phyloP scores from a whole-genome alignment of 2,888 invertebrate genomes.

The Leptopilina syphax region DNA sequence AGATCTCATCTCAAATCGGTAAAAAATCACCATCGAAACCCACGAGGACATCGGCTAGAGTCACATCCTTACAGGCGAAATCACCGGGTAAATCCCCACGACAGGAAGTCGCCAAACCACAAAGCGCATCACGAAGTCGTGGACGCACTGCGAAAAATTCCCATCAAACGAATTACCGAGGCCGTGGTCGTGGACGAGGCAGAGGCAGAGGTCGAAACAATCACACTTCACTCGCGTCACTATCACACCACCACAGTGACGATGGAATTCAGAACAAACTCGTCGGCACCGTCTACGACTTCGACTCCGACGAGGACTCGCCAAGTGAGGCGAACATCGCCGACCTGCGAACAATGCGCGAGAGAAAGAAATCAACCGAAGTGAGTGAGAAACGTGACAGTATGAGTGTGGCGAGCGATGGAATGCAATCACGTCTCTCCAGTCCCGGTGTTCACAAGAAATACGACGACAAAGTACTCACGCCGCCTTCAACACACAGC shows the following conservation, averaged over 20 bases:
- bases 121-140: constrained; percentile 75
- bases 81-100: constrained; percentile 83
- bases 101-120: constrained; percentile 65
- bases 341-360: constrained; percentile 88
- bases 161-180: constrained; percentile 67
- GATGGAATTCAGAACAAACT: constrained; percentile 89
- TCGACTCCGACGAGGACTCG: constrained; percentile 90
- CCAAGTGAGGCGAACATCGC: constrained; percentile 85
- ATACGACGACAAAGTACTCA: constrained; percentile 65
- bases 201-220: constrained; percentile 75
- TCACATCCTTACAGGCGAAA: constrained; percentile 81
- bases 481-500: constrained; percentile 66
- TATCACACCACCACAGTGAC: constrained; percentile 76
- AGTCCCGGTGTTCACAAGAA: constrained; percentile 20
- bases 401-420: constrained; percentile 51
- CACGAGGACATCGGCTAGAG: constrained; percentile 81
- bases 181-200: constrained; percentile 73
- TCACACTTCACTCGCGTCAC: constrained; percentile 39
- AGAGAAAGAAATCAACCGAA: constrained; percentile 81
- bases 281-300: constrained; percentile 91
- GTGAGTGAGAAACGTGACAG: constrained; percentile 62
- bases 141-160: constrained; percentile 75
- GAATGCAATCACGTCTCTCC: constrained; percentile 59
- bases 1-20: constrained; percentile 66
- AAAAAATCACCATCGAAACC: constrained; percentile 81